Evolutionary conservation across 2,797 vertebrate species (phyloP).

Genomic region (Petrocephalus sullivani): DNA sequence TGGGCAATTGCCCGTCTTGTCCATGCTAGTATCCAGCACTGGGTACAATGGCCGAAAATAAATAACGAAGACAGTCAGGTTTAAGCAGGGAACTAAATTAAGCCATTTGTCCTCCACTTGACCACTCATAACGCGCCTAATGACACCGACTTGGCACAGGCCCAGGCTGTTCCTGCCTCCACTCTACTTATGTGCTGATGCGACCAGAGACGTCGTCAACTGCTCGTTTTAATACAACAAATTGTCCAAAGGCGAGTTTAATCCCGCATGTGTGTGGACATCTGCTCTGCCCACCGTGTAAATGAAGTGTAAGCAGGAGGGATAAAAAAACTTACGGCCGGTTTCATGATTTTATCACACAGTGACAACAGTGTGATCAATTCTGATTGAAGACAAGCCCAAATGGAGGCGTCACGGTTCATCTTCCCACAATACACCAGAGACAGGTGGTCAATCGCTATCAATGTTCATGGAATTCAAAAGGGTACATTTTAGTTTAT

Average conservation of each 20-base stretch:
- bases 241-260: slow-evolving; percentile 24
- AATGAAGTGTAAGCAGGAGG: neutral
- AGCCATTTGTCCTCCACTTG: neutral
- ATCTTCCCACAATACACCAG: neutral
- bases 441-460: neutral
- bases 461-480: neutral
- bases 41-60: neutral
- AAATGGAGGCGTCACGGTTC: neutral
- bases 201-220: slow-evolving; percentile 20
- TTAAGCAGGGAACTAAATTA: slow-evolving; percentile 16
- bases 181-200: slow-evolving; percentile 8
- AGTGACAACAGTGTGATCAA: slow-evolving; percentile 24
- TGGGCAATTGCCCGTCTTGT: neutral
- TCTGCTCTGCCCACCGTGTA: neutral
- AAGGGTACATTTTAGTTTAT: neutral
- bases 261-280: slow-evolving; percentile 10
- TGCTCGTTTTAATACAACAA: slow-evolving; percentile 20
- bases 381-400: slow-evolving; percentile 22
- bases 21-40: neutral
- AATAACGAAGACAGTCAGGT: neutral
- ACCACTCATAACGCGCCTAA: neutral
- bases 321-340: slow-evolving; percentile 24
- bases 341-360: slow-evolving; percentile 27
- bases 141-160: slow-evolving; percentile 17
- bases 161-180: slow-evolving; percentile 9